Base-by-base conservation (phyloP, 1,140 invertebrate genomes). In the Leguminivora glycinivorella region DNA sequence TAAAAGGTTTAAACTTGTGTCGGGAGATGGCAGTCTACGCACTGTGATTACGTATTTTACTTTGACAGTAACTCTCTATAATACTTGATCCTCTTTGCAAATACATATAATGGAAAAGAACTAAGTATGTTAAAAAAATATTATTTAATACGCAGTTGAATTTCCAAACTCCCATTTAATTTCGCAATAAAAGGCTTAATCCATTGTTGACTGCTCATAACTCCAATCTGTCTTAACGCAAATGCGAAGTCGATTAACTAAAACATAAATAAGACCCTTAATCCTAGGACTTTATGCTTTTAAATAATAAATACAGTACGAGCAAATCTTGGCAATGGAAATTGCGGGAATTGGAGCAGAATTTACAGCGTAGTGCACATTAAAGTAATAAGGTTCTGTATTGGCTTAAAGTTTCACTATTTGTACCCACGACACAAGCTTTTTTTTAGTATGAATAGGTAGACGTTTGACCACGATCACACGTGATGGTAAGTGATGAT, bases 261-360 rank as follows among this genome's bases (percentile, higher is more conserved):
- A 47, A 52, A 52, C 43, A 52, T 52, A 52, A 22, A 19, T 19
- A 52, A 52, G 43, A 43, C 12, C 43, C 43, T 52, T 52, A 52
- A 52, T 52, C 43, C 17, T 7, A 19, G 17, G 17, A 52, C 43
- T 47, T 47, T 47, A 19, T 4, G 43, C 12, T 17, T 47, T 47
- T 47, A 47, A 47, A 47, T 47, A 47, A 47, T 47, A 47, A 12
- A 47, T 34, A 34, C 31, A 12, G 12, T 34, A 43, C 14, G 40
- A 43, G 17, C 43, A 19, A 52, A 52, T 52, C 17, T 52, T 52
- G 43, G 43, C 43, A 52, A n/a, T 7, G 43, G 17, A 19, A 2
- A 43, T 43, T 0, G 12, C n/a, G 40, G 43, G 43, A 22, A 19
- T 52, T 52, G 43, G 43, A 22, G 43, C 43, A 52, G 17, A 52